Conservation (phyloP, 2,797 vertebrate genomes). For the Falco concolor region DNA sequence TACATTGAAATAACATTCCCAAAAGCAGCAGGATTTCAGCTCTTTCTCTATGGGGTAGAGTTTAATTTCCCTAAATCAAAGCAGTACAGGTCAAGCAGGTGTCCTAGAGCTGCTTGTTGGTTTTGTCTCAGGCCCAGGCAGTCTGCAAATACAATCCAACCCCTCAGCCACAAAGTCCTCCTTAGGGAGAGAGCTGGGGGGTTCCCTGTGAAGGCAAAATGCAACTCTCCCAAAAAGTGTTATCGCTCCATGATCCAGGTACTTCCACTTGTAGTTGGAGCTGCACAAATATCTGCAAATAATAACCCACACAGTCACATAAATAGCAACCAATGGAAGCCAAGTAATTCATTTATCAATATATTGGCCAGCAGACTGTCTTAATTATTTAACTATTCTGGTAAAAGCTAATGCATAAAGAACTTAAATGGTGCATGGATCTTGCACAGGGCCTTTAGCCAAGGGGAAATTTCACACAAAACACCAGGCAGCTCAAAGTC, state of each 20-base stretch:
- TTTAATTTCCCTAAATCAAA: conserved; percentile 45
- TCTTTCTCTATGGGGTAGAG: conserved; percentile 12
- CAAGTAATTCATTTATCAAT: conserved; percentile 17
- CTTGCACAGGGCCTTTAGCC: neutral
- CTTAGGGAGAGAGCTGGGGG: neutral
- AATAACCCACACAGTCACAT: neutral
- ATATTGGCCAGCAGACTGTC: neutral
- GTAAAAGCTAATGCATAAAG: conserved; percentile 51
- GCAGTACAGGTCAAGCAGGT: conserved; percentile 34
- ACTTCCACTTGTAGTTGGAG: neutral
- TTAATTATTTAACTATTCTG: conserved; percentile 53
- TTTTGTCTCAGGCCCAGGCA: neutral
- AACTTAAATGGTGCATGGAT: neutral
- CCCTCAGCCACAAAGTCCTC: neutral
- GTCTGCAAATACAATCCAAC: neutral
- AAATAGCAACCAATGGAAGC: neutral
- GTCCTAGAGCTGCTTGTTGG: neutral
- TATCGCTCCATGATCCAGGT: neutral
- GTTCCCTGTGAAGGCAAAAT: neutral
- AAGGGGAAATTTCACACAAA: neutral
- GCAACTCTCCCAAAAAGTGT: neutral
- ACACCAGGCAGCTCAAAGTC: neutral
- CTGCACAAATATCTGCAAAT: neutral
- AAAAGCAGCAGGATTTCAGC: conserved; percentile 50
- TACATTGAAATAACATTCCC: conserved; percentile 37